phyloP scores from a whole-genome alignment of 2,113 vertebrate species.

The Stictonetta naevosa region DNA sequence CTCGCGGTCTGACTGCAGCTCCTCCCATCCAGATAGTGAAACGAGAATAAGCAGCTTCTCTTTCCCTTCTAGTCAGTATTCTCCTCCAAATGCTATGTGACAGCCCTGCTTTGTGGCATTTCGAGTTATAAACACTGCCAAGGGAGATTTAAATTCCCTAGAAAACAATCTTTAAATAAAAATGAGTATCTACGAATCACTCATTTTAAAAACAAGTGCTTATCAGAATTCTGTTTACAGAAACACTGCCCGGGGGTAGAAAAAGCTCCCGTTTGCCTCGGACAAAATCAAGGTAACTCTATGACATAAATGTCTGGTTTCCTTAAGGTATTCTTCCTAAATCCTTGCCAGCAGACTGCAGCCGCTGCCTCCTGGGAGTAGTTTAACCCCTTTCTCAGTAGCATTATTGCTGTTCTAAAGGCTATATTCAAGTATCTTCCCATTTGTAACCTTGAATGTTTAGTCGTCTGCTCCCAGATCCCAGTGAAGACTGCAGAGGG shows the following conservation, averaged over 20 bases:
- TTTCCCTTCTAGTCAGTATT: background rate
- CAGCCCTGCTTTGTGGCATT: conserved; percentile 23
- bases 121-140: conserved; percentile 33
- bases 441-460: background rate
- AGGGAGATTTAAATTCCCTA: background rate
- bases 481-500: background rate
- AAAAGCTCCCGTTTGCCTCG: conserved; percentile 24
- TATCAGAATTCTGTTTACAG: background rate
- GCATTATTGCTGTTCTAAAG: background rate
- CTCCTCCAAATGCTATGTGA: background rate
- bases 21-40: background rate
- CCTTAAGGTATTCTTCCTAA: conserved; percentile 1
- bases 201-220: conserved; percentile 19
- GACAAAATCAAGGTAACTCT: background rate
- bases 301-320: background rate
- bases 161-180: conserved; percentile 44
- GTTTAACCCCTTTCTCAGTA: conserved; percentile 21
- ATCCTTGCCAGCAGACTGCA: background rate
- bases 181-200: conserved; percentile 13
- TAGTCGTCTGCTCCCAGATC: background rate
- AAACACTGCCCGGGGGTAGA: background rate
- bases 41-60: conserved; percentile 2
- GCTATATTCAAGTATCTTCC: background rate
- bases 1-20: background rate
- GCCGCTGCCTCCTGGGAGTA: background rate